Base-by-base conservation (phyloP, 2,113 vertebrate genomes). In the Nanger granti region DNA sequence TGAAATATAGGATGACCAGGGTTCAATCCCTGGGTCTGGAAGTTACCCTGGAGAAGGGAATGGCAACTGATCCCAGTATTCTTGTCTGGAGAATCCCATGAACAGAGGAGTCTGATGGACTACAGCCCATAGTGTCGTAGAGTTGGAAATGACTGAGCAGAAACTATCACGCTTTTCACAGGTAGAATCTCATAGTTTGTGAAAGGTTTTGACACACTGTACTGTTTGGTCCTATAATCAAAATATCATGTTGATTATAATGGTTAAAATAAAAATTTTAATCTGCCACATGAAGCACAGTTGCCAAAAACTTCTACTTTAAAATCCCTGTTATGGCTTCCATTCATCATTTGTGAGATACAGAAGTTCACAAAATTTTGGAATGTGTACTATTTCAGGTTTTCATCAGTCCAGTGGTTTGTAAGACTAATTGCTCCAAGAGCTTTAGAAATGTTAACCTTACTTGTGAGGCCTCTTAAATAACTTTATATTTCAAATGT, bases 401-500 rank as follows among this genome's bases (percentile, higher is more conserved):
- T 95, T 98, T 98, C 86, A 96, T 94, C 55, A 92, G 0, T 60
- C 83, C 29, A 89, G 69, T 60, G 88, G 89, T 97, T 98, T 94
- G 73, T 80, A 95, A 89, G 66, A 92, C 91, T 11, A 60, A 73
- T 98, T 97, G 52, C 28, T 49, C 24, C 88, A 97, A 89, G 98
- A 97, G 94, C 0, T 12, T 86, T 94, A 54, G 92, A 97, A 87
- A 97, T 94, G 94, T 97, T 76, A 0, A 88, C 97, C 95, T 98
- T 89, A 89, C 62, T 90, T 84, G 5, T 97, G 34, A 91, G 89
- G 80, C 93, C 79, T 87, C 97, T 88, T 98, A 96, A 83, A 98
- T 98, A 96, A 89, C 98, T 94, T 95, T 52, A 86, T 90, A 97
- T 97, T 97, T 98, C 92, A 98, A 87, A 93, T 94, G 57, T 98